These are phyloP conservation scores for Lepidurus packardi DNA, from an alignment of 1,140 invertebrate species.

Conservation along the genomic window DNA sequence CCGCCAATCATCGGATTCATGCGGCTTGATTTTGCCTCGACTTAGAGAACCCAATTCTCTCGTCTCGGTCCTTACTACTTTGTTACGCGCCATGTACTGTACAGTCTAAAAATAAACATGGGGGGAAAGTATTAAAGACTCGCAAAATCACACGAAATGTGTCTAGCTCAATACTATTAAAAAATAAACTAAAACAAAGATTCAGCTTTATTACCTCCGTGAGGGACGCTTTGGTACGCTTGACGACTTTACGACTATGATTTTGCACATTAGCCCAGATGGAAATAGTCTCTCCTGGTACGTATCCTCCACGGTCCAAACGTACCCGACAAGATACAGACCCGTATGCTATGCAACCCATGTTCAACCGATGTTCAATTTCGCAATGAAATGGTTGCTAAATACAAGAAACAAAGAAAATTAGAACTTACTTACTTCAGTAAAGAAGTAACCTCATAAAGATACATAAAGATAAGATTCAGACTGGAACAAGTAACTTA, in stretches of 20 bases:
- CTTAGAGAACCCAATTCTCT: slow-evolving; percentile 73
- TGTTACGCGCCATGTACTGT: slow-evolving; percentile 78
- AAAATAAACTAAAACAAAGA: slow-evolving; percentile 29
- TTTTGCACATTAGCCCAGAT: slow-evolving; percentile 80
- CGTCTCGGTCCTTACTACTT: slow-evolving; percentile 78
- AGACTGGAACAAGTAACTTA: slow-evolving; percentile 51
- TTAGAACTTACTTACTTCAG: neutral
- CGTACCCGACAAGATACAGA: slow-evolving; percentile 74
- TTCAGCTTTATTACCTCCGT: slow-evolving; percentile 58
- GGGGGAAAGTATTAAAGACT: neutral
- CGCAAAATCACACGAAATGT: neutral
- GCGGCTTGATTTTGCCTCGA: slow-evolving; percentile 74
- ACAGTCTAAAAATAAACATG: slow-evolving; percentile 61
- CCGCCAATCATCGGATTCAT: slow-evolving; percentile 76
- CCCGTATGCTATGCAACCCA: slow-evolving; percentile 76
- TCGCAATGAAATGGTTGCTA: slow-evolving; percentile 88
- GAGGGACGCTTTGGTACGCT: slow-evolving; percentile 65
- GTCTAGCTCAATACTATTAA: neutral
- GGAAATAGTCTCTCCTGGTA: slow-evolving; percentile 84
- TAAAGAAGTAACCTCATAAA: slow-evolving; percentile 24
- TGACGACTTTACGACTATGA: slow-evolving; percentile 69
- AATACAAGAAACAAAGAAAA: slow-evolving; percentile 37
- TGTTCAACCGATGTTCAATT: slow-evolving; percentile 80
- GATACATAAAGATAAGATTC: no score
- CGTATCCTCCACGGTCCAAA: slow-evolving; percentile 83